Conservation (phyloP, 1,140 invertebrate species). For the Aleiodes sp. region DNA sequence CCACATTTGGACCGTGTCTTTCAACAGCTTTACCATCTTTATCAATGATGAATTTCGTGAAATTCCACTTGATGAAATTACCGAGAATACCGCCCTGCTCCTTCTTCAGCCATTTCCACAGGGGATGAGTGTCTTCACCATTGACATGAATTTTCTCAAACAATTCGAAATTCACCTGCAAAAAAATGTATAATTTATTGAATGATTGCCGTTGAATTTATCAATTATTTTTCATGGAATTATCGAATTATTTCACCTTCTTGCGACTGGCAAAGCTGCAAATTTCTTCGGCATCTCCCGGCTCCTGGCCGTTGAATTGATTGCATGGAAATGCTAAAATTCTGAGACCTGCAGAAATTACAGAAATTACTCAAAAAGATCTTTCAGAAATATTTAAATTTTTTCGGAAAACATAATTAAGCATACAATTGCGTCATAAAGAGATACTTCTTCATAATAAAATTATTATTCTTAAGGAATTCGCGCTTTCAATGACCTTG, state of each 20-base stretch:
- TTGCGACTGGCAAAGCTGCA: conserved; percentile 77
- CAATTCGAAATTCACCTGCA: conserved; percentile 60
- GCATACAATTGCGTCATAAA: no score
- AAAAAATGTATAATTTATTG: conserved; percentile 15
- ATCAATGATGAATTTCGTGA: conserved; percentile 94
- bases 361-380: background rate
- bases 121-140: conserved; percentile 83
- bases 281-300: conserved; percentile 76
- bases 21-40: conserved; percentile 89
- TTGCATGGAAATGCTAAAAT: conserved; percentile 96
- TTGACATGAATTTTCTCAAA: conserved; percentile 90
- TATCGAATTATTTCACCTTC: conserved; percentile 71
- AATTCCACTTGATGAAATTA: conserved; percentile 96
- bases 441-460: no score
- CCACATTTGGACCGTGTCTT: conserved; percentile 82
- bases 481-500: no score
- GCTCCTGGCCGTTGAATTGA: conserved; percentile 89
- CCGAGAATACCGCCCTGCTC: conserved; percentile 81
- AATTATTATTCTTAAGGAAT: no score
- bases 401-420: no score
- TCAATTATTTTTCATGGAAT: conserved; percentile 49
- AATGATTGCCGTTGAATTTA: no score
- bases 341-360: conserved; percentile 66
- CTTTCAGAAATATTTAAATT: background rate
- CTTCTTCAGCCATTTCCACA: conserved; percentile 89